Conservation (phyloP, 2,888 invertebrate species). For the Hirtodrosophila duncani region DNA sequence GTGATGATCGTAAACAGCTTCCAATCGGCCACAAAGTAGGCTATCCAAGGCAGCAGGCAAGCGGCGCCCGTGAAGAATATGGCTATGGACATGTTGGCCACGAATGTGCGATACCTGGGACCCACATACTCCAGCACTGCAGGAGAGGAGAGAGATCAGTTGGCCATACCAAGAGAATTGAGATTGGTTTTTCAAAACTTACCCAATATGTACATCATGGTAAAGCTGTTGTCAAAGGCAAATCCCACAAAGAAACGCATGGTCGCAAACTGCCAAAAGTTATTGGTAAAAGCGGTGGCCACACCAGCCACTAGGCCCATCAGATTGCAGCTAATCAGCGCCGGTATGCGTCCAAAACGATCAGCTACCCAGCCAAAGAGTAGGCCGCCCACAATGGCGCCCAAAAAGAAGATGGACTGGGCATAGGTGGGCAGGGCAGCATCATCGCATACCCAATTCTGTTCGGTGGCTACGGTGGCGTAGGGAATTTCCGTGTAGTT, state of each 20-base stretch:
- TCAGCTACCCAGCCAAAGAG: conserved; percentile 93
- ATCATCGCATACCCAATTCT: conserved; percentile 92
- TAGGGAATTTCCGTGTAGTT: conserved; percentile 90
- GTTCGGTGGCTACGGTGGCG: conserved; percentile 89
- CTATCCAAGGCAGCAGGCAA: conserved; percentile 90
- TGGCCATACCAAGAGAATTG: not conserved
- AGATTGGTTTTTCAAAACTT: conserved; percentile 72
- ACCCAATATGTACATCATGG: conserved; percentile 96
- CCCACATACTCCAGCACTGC: conserved; percentile 92
- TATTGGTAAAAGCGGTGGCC: conserved; percentile 85
- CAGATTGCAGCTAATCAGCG: conserved; percentile 86
- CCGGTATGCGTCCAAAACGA: conserved; percentile 89
- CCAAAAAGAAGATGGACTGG: conserved; percentile 92
- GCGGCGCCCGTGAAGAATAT: conserved; percentile 91
- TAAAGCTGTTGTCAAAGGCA: conserved; percentile 93
- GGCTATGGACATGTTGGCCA: conserved; percentile 94
- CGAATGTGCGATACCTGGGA: conserved; percentile 92
- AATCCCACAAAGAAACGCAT: conserved; percentile 92
- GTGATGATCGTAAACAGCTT: conserved; percentile 86
- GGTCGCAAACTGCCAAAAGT: conserved; percentile 87
- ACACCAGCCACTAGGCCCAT: conserved; percentile 85
- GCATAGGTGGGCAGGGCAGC: conserved; percentile 87
- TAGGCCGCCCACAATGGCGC: conserved; percentile 91
- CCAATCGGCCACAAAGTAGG: conserved; percentile 89
- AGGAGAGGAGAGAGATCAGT: conserved; percentile 28